Percentiles rank a stretch among this genome's conserved stretches.
Conservation (phyloP, 2,113 vertebrate species). For the Vanacampus margaritifer region DNA sequence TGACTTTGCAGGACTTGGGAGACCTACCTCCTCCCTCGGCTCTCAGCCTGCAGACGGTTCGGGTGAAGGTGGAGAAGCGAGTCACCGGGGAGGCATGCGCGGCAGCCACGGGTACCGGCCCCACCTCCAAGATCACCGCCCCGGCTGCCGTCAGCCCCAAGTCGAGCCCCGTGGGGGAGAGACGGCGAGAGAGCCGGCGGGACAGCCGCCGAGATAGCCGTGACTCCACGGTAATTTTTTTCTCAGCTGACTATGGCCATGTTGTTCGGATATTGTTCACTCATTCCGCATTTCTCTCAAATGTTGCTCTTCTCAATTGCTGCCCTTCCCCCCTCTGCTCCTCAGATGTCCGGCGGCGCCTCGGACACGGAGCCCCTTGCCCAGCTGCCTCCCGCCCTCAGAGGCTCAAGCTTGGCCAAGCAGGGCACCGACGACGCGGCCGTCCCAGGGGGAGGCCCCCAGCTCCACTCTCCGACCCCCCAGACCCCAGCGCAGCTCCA, state of each 20-base stretch:
- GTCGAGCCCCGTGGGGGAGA: constrained; percentile 37
- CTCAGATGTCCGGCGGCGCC: constrained; percentile 65
- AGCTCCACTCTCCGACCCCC: constrained; percentile 47
- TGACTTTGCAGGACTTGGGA: constrained; percentile 70
- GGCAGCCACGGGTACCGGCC: constrained; percentile 14
- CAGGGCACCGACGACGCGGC: constrained; percentile 47
- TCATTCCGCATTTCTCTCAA: background rate
- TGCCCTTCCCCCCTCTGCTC: constrained; percentile 16
- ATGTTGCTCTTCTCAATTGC: background rate
- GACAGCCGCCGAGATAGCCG: constrained; percentile 60
- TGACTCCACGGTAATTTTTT: constrained; percentile 55
- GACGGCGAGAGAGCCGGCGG: constrained; percentile 43
- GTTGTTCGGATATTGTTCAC: too few relatives aligned
- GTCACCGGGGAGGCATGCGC: constrained; percentile 61
- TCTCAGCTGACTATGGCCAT: too few relatives aligned
- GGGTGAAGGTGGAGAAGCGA: constrained; percentile 86
- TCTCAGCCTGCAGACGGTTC: constrained; percentile 85
- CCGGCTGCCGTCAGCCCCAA: constrained; percentile 57
- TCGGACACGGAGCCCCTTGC: constrained; percentile 81
- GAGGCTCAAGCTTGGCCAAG: constrained; percentile 73
- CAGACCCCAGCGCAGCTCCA: constrained; percentile 46
- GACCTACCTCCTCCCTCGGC: constrained; percentile 77
- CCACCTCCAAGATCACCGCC: constrained; percentile 31
- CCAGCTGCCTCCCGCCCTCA: constrained; percentile 82
- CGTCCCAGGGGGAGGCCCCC: constrained; percentile 44